Evolutionary conservation across 2,797 vertebrate species (phyloP), one percentile per base, ranked within the genome.

Genomic region (Carapus acus): DNA sequence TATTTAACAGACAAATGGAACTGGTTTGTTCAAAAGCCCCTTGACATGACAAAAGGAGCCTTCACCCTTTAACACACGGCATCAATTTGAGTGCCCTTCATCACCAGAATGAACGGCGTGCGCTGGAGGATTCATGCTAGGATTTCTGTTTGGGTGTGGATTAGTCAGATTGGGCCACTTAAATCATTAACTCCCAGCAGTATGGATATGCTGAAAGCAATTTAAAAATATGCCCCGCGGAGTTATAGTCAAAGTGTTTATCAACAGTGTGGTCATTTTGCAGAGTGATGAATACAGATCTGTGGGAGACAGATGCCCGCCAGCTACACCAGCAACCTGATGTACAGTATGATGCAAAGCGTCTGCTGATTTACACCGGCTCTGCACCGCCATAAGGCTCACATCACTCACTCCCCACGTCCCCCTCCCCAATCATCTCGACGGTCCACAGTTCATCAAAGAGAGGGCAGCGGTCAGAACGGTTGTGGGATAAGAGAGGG

Each of bases 311-410:
- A 52, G 56, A 81, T 76, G 75, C 41, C 53, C 27, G 44, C 41
- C 58, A 46, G 49, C 65, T 34, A 55, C 73, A 67, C 62, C 59
- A 62, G 43, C 67, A 48, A n/a, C 54, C 54, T 77, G 71, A 71
- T 66, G 67, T 75, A 65, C 63, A 72, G 69, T 73, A 65, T 68
- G 67, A 82, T 73, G 68, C 78, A 78, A 78, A 78, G 72, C 33
- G 21, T 64, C 55, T n/a, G 34, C 62, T 85, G 84, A 83, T 86
- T 85, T 83, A 84, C 63, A 23, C 65, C 19, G 17, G 27, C 52
- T 71, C 67, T 70, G 54, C 44, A 14, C 18, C 31, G 34, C 62
- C 69, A 65, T 60, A 62, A 58, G 58, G 61, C 52, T 72, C 57
- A 19, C 61, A 75, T 79, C 73, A 78, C 50, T 79, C 76, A 80